Evolutionary conservation across 1,140 invertebrate species (phyloP), one percentile per base, ranked within the genome.

Genomic region (Diploscapter pachys): DNA sequence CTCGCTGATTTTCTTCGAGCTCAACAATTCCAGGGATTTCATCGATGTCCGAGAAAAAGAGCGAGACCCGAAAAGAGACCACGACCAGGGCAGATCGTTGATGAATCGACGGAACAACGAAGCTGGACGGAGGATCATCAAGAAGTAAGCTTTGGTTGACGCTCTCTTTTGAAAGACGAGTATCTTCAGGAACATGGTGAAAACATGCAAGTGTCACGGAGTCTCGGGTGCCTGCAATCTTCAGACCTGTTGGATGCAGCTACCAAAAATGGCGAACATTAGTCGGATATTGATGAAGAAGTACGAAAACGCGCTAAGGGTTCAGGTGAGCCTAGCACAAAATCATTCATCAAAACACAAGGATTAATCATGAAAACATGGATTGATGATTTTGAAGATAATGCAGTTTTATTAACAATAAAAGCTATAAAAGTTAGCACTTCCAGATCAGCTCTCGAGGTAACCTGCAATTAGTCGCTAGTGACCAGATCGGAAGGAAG

Each of bases 201-300:
- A 85, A 71, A 87, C 89, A 81, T 80, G 83, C 68, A 84, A 84
- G 72, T 97, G 95, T 86, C 95, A 97, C 86, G 95, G 95, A 4
- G 93, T 97, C 49, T 95, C 93, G 67, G 95, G 95, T 2, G 94
- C 93, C 67, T 98, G 95, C 85, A 93, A 93, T 1, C 90, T 96
- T 86, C 91, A 92, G 83, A 97, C 94, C 3, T 98, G 95, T 86
- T 98, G 95, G 95, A 91, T 91, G 83, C 93, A 92, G 48, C 88
- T 95, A 84, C 92, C 92, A 48, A 90, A 91, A 50, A 96, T 96
- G 88, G 89, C 91, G 68, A 88, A 90, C 81, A 91, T 96, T 61
- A 93, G 93, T 50, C 91, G 92, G 59, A 85, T 85, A 63, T 81
- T 89, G 61, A 89, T 88, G 79, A 79, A 84, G 59, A 89, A 89